Evolutionary conservation across 2,113 vertebrate genomes (phyloP).

Genomic region (Rhineura floridana): DNA sequence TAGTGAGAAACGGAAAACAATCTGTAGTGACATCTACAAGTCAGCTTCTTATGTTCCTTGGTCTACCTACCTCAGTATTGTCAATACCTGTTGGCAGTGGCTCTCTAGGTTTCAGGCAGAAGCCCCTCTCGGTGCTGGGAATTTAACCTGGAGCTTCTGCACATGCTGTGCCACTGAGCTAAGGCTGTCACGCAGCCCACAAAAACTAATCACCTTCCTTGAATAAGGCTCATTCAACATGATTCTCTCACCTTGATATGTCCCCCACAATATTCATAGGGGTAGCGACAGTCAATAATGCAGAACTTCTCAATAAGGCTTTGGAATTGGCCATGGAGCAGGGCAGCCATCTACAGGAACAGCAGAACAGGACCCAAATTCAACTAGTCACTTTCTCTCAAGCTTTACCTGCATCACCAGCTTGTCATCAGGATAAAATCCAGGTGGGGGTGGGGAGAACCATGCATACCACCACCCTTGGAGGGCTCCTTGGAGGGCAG

Average conservation of each 20-base stretch:
- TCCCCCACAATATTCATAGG: conserved; percentile 74
- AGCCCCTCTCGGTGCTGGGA: too few species aligned
- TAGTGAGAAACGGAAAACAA: background rate
- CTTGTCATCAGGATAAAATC: background rate
- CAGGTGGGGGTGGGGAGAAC: background rate
- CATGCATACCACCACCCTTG: background rate
- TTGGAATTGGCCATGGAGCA: conserved; percentile 65
- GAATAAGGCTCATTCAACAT: background rate
- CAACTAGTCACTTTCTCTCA: too few species aligned
- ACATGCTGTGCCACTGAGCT: too few species aligned
- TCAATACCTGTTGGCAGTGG: too few species aligned
- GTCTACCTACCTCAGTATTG: too few species aligned
- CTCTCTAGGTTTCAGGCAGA: too few species aligned
- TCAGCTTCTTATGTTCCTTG: too few species aligned
- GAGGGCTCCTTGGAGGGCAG: background rate
- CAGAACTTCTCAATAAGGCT: conserved; percentile 64
- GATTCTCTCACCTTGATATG: conserved; percentile 69
- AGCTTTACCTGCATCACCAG: background rate
- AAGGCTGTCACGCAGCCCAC: background rate
- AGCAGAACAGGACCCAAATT: background rate
- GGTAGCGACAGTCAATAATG: conserved; percentile 73
- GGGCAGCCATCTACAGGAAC: conserved; percentile 66
- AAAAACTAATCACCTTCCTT: background rate
- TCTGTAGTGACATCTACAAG: background rate
- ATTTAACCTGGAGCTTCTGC: too few species aligned